phyloP scores from a whole-genome alignment of 2,113 vertebrate genomes.

The Myanophis thanlyinensis region DNA sequence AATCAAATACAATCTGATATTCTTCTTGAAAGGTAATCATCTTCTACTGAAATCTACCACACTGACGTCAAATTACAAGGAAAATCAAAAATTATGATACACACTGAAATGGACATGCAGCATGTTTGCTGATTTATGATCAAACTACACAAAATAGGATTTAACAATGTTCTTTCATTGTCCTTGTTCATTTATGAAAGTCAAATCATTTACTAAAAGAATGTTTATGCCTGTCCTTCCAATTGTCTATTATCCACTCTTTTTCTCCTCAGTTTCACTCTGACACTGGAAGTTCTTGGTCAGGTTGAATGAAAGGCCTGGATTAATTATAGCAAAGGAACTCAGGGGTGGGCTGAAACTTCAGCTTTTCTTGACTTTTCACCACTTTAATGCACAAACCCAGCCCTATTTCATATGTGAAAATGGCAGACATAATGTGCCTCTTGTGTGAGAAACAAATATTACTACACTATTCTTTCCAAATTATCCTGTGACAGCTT shows the following conservation, averaged over 20 bases:
- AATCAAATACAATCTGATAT: conserved; percentile 17
- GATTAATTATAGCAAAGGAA: neutral
- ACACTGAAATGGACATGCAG: neutral
- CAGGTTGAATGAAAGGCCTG: neutral
- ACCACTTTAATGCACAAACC: neutral
- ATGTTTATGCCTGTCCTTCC: neutral
- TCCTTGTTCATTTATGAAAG: neutral
- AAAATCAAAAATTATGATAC: neutral
- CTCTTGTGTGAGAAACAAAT: neutral
- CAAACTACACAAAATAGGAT: neutral
- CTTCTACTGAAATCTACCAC: neutral
- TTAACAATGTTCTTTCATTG: neutral
- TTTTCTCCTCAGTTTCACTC: neutral
- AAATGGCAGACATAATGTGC: neutral
- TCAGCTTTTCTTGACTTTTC: neutral
- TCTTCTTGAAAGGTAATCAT: neutral
- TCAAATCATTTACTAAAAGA: neutral
- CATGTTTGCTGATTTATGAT: neutral
- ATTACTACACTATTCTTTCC: neutral
- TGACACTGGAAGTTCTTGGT: neutral
- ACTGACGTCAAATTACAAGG: neutral
- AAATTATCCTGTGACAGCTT: neutral
- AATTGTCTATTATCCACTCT: neutral
- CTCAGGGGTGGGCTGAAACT: neutral
- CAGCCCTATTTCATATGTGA: neutral